A percentile compares a stretch with the other conserved stretches of the same genome.
These are phyloP conservation scores for Theodoxus fluviatilis DNA, from an alignment of 2,888 invertebrate genomes.

Conservation along the genomic window DNA sequence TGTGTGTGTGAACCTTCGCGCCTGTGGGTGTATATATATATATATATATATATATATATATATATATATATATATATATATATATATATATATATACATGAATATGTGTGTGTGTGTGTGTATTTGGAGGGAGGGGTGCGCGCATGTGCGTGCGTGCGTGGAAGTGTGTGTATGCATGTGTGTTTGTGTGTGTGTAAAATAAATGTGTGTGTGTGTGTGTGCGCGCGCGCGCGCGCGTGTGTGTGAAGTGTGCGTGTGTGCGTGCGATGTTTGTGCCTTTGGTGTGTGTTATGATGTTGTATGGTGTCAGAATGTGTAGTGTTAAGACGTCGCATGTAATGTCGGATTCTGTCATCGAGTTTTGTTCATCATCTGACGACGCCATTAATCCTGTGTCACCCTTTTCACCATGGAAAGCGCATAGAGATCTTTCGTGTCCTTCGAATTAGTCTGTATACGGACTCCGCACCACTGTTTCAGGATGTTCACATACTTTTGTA, in stretches of 20 bases:
- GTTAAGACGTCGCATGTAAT: too few relatives aligned
- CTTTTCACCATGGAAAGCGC: too few relatives aligned
- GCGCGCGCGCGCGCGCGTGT: background rate
- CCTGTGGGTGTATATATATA: conserved; percentile 9
- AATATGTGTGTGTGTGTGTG: background rate
- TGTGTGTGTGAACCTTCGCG: conserved; percentile 24
- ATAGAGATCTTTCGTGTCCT: too few relatives aligned
- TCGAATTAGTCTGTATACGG: background rate
- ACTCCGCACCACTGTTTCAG: background rate
- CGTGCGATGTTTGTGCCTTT: too few relatives aligned
- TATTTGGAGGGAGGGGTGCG: conserved; percentile 14
- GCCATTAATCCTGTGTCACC: too few relatives aligned
- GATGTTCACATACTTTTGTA: background rate
- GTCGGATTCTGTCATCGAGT: too few relatives aligned
- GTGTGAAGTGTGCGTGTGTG: too few relatives aligned
- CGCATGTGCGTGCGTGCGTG: background rate
- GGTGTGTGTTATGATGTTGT: too few relatives aligned
- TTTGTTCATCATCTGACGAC: too few relatives aligned
- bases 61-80: background rate
- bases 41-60: background rate
- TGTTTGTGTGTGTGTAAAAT: background rate
- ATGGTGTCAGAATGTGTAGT: too few relatives aligned
- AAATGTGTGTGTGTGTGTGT: background rate
- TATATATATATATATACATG: background rate
- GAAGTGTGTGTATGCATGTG: background rate